phyloP scores from a whole-genome alignment of 2,888 invertebrate genomes.

The Pardosa pseudoannulata region DNA sequence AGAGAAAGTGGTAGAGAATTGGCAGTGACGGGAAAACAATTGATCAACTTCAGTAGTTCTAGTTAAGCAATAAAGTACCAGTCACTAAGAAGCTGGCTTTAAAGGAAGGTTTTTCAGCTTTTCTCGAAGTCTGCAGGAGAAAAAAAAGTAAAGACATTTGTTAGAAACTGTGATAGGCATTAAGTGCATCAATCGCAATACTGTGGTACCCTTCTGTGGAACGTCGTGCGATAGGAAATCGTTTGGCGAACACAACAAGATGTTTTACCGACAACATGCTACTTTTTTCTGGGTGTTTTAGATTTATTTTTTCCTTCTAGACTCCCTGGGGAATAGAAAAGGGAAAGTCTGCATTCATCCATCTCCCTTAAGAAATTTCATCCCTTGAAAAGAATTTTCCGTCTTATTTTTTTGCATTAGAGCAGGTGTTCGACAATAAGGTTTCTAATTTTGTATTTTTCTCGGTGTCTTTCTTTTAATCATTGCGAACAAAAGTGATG shows the following conservation, averaged over 20 bases:
- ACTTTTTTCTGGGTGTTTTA: constrained; percentile 22
- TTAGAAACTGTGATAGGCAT: constrained; percentile 30
- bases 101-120: constrained; percentile 40
- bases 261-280: constrained; percentile 64
- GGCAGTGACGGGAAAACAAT: constrained; percentile 60
- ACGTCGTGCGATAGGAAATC: constrained; percentile 47
- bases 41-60: constrained; percentile 63
- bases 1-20: constrained; percentile 37
- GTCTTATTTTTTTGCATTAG: background rate
- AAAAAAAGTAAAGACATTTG: constrained; percentile 29
- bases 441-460: constrained; percentile 29
- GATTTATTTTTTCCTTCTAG: constrained; percentile 18
- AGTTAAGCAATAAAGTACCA: constrained; percentile 59
- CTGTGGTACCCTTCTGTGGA: constrained; percentile 42
- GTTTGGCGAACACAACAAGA: constrained; percentile 68
- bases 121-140: constrained; percentile 7
- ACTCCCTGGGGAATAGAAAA: constrained; percentile 40
- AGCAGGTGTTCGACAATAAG: constrained; percentile 61
- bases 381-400: constrained; percentile 44
- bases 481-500: too few species aligned
- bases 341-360: constrained; percentile 61
- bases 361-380: constrained; percentile 66
- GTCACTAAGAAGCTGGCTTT: constrained; percentile 7
- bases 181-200: background rate
- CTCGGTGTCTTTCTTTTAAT: too few species aligned